Percentiles rank a stretch among this genome's conserved stretches.
Conservation (phyloP, 1,140 invertebrate genomes). For the Bombus picipes region DNA sequence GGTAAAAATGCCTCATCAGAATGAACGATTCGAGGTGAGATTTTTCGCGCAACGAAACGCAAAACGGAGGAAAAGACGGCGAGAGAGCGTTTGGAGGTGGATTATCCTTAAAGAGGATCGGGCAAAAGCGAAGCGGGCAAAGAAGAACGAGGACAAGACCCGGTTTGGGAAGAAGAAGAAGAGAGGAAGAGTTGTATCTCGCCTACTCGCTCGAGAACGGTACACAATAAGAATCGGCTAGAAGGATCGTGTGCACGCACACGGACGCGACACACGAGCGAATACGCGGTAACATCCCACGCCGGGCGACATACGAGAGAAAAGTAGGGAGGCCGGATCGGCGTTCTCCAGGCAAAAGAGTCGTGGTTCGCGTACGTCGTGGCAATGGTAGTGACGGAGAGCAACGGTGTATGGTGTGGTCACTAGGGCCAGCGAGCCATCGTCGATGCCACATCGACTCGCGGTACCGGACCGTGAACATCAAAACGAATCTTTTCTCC, state of each 20-base stretch:
- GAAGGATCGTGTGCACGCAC: not conserved
- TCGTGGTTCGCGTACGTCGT: constrained; percentile 37
- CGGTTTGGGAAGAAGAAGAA: constrained; percentile 4
- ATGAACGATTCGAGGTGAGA: not conserved
- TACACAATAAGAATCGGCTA: not conserved
- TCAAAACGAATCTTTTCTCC: constrained; percentile 49
- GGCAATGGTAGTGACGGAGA: constrained; percentile 60
- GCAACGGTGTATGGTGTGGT: constrained; percentile 58
- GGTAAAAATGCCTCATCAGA: too few relatives aligned
- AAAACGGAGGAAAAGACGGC: not conserved
- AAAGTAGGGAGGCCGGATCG: constrained; percentile 74
- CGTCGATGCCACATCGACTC: constrained; percentile 68
- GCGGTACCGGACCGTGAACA: constrained; percentile 65
- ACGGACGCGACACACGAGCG: not conserved
- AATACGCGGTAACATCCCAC: constrained; percentile 64
- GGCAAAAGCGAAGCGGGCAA: not conserved
- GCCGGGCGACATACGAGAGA: constrained; percentile 46
- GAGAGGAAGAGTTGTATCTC: not conserved
- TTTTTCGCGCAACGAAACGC: not conserved
- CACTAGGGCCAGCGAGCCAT: constrained; percentile 63
- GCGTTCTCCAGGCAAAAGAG: constrained; percentile 72
- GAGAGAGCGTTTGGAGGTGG: not conserved
- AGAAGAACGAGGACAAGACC: constrained; percentile 15
- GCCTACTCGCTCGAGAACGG: constrained; percentile 10
- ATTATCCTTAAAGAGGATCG: constrained; percentile 8